A percentile compares a stretch with the other conserved stretches of the same genome.
These are phyloP conservation scores for Suncus etruscus DNA, from an alignment of 2,113 vertebrate genomes.

Conservation along the genomic window DNA sequence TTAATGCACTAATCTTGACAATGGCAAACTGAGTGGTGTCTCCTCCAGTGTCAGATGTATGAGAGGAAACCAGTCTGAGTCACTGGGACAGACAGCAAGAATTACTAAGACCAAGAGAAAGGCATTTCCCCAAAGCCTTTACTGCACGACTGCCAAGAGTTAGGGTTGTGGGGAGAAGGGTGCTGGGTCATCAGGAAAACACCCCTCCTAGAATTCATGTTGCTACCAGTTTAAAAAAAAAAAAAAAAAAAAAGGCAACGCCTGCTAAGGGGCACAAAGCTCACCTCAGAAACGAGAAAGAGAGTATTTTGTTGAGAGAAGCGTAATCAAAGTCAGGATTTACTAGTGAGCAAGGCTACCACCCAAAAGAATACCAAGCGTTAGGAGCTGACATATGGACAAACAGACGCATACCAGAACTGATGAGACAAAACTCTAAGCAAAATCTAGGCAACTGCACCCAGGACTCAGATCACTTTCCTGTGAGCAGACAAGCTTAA, in stretches of 20 bases:
- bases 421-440: slow-evolving; percentile 64
- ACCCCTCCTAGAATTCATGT: not conserved
- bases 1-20: not conserved
- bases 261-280: slow-evolving; percentile 42
- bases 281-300: slow-evolving; percentile 54
- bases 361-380: not conserved
- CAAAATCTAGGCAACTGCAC: slow-evolving; percentile 58
- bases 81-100: slow-evolving; percentile 41
- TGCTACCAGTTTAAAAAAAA: slow-evolving; percentile 23
- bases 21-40: not conserved
- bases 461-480: slow-evolving; percentile 36
- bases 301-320: slow-evolving; percentile 43
- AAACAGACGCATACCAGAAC: slow-evolving; percentile 47
- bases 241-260: slow-evolving; percentile 50
- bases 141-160: not conserved
- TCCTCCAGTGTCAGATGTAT: not conserved
- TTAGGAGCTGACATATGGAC: slow-evolving; percentile 36
- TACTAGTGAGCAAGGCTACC: slow-evolving; percentile 51
- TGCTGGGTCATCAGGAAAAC: slow-evolving; percentile 11
- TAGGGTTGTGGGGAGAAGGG: not conserved
- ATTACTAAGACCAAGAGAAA: not conserved
- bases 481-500: slow-evolving; percentile 31
- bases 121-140: not conserved
- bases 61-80: slow-evolving; percentile 16
- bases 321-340: slow-evolving; percentile 15